Percentiles rank a stretch among this genome's conserved stretches.
Conservation (phyloP, 2,888 invertebrate species). For the Zhuqinia jingwanae region DNA sequence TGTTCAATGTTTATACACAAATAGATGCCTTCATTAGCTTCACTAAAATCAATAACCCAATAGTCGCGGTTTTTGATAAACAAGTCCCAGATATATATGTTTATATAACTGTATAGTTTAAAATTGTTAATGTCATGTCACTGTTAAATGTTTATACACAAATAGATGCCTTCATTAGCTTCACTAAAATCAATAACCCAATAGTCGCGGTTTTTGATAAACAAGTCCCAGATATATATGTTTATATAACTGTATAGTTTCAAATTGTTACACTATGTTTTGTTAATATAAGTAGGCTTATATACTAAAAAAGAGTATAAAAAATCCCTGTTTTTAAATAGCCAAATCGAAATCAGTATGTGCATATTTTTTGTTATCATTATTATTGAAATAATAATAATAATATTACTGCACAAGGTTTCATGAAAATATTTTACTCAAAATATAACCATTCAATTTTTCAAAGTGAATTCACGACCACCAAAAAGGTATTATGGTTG, state of each 20-base stretch:
- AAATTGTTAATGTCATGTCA: background rate
- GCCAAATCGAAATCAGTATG: background rate
- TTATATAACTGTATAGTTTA: too few species aligned
- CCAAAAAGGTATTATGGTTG: too few species aligned
- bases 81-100: too few species aligned
- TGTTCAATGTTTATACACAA: background rate
- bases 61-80: conserved; percentile 16
- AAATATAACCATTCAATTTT: background rate
- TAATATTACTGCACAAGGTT: conserved; percentile 27
- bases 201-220: conserved; percentile 20
- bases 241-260: too few species aligned
- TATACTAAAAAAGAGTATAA: conserved; percentile 17
- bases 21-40: conserved; percentile 24
- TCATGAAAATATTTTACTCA: background rate
- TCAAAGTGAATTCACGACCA: background rate
- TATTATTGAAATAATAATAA: too few species aligned
- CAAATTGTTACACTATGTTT: background rate
- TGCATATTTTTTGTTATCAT: too few species aligned
- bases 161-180: conserved; percentile 17
- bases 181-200: conserved; percentile 40
- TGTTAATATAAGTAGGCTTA: conserved; percentile 37
- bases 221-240: too few species aligned
- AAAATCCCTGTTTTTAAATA: background rate
- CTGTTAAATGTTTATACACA: background rate
- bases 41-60: conserved; percentile 40